phyloP scores from a whole-genome alignment of 1,140 invertebrate genomes.

The Limonius californicus region DNA sequence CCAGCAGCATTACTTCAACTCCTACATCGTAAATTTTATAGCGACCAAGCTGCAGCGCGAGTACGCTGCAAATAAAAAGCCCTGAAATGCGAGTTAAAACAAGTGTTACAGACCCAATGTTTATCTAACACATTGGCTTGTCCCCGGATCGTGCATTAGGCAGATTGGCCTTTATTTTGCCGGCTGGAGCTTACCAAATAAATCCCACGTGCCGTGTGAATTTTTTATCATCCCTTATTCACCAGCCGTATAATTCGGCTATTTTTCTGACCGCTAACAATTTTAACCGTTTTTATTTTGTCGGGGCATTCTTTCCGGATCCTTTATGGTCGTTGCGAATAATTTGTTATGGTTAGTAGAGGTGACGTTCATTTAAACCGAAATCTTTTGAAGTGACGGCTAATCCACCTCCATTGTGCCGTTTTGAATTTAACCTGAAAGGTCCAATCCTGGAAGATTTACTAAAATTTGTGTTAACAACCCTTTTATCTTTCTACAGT shows the following conservation, averaged over 20 bases:
- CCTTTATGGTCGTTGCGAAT: not conserved
- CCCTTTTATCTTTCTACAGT: constrained; percentile 48
- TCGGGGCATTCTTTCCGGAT: not conserved
- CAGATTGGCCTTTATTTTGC: constrained; percentile 5
- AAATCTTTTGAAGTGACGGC: too few relatives aligned
- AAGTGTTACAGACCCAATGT: not conserved
- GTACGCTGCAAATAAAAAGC: too few relatives aligned
- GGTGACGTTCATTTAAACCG: too few relatives aligned
- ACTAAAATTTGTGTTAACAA: too few relatives aligned
- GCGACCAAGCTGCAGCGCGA: too few relatives aligned
- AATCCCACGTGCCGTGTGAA: not conserved
- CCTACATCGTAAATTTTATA: too few relatives aligned
- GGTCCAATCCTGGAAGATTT: too few relatives aligned
- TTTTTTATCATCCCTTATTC: not conserved
- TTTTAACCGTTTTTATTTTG: not conserved
- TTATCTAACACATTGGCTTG: constrained; percentile 3
- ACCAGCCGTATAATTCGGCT: constrained; percentile 13
- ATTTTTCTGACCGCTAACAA: not conserved
- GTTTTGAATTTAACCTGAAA: not conserved
- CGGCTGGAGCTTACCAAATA: not conserved
- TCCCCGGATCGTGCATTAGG: not conserved
- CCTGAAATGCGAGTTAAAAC: too few relatives aligned
- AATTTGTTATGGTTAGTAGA: not conserved
- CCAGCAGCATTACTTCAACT: too few relatives aligned
- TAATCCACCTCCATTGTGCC: too few relatives aligned